Evolutionary conservation across 2,113 vertebrate species (phyloP).

Genomic region (Cairina moschata): DNA sequence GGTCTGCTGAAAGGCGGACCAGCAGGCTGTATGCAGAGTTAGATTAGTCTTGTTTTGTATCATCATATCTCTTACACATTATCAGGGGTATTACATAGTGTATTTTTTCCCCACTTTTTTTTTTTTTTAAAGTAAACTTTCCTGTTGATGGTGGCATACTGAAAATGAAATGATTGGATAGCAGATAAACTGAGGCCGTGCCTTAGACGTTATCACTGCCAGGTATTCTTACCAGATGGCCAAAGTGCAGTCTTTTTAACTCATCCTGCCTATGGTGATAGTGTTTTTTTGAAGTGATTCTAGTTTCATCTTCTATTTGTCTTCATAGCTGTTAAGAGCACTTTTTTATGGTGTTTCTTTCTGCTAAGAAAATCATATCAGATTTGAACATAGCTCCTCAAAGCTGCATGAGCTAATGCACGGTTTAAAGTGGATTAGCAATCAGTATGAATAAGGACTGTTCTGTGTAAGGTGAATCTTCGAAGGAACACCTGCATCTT

Average conservation of each 20-base stretch:
- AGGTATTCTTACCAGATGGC: not conserved
- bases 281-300: not conserved
- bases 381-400: not conserved
- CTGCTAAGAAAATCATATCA: not conserved
- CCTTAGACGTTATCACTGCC: not conserved
- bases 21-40: not conserved
- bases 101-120: not conserved
- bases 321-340: not conserved
- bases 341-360: not conserved
- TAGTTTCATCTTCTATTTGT: not conserved
- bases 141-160: not conserved
- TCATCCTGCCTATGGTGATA: not conserved
- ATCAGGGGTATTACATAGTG: fast-evolving
- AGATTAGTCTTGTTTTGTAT: not conserved
- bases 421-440: slow-evolving; percentile 25
- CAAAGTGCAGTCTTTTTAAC: not conserved
- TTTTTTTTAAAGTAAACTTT: not conserved
- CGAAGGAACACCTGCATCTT: slow-evolving; percentile 20
- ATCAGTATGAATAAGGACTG: not conserved
- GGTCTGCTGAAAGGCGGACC: not conserved
- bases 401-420: not conserved
- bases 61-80: not conserved
- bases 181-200: not conserved
- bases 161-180: not conserved
- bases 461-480: not conserved